Evolutionary conservation across 2,797 vertebrate genomes (phyloP), one percentile per base, ranked within the genome.

Genomic region (Syngnathus acus): DNA sequence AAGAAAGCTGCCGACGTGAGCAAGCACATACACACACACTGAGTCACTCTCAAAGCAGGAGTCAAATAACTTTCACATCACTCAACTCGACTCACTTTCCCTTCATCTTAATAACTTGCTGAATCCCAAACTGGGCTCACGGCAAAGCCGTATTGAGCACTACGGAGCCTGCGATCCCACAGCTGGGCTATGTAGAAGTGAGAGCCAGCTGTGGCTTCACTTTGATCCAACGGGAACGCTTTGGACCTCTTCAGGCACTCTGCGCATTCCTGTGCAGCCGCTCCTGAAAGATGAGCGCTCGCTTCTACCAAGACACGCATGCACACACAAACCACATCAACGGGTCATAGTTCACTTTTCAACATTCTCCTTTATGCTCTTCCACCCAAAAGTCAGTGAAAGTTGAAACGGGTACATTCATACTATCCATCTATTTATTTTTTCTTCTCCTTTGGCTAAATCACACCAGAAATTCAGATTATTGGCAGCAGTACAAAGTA

Each of bases 1-100:
- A 95, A 90, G 86, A 94, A 90, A 69, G 94, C 95, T 10, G 91
- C 95, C 42, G 94, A 97, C 0, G 95, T 96, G 86, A 40, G 94
- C 93, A 61, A 26, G 65, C 16, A 1, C 1, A 21, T 13, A 62
- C 61, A 47, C 62, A 65, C 61, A 17, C 50, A 26, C 6, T 21
- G 17, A 50, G 42, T 38, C 9, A 69, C 8, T 4, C 43, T 21
- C 32, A 68, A 57, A 32, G 26, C 9, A 6, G 26, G 26, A 32
- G 26, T 32, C 23, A 57, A 37, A 57, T 57, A 57, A 37, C 54
- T 32, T 57, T 57, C 26, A 57, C 54, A 32, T 57, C 54, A 57
- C 54, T 55, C 53, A 13, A 55, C 23, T 39, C 57, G 62, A 75
- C 70, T 64, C 68, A 59, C 54, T 57, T 57, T 57, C 26, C 26